Percentiles rank a stretch among this genome's conserved stretches.
Evolutionary conservation across 92 coral and sea anemone genomes (phyloP).

Genomic region (Siderastrea siderea): DNA sequence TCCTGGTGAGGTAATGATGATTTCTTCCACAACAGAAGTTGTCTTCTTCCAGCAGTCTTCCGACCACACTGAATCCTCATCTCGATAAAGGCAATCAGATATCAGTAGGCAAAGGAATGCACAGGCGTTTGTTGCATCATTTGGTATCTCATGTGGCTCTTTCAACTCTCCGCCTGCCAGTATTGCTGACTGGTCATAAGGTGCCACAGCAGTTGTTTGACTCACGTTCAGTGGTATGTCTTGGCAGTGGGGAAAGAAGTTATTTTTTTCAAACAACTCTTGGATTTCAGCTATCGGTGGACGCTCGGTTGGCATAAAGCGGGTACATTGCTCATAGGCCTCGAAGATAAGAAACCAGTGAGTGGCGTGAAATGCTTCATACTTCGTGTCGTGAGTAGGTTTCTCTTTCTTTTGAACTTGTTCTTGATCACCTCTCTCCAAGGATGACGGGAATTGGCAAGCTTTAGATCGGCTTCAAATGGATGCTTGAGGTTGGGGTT

Average conservation of each 20-base stretch:
- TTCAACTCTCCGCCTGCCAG: neutral
- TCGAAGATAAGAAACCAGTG: constrained; percentile 48
- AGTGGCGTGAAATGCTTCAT: constrained; percentile 60
- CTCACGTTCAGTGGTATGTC: constrained; percentile 63
- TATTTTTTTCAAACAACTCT: neutral
- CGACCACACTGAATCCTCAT: constrained; percentile 30
- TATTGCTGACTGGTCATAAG: constrained; percentile 23
- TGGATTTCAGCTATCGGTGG: neutral
- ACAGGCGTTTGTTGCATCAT: constrained; percentile 75
- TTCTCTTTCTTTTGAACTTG: constrained; percentile 28
- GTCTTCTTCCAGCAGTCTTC: constrained; percentile 60
- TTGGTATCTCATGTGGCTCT: neutral
- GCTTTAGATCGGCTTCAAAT: constrained; percentile 32
- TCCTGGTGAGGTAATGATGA: constrained; percentile 56
- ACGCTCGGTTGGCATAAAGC: constrained; percentile 19
- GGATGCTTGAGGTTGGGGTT: constrained; percentile 76
- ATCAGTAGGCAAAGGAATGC: constrained; percentile 60
- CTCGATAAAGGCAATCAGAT: constrained; percentile 32
- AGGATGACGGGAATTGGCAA: constrained; percentile 14
- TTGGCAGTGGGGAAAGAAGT: constrained; percentile 29
- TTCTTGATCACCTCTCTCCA: neutral
- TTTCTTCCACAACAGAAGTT: constrained; percentile 37
- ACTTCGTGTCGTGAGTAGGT: constrained; percentile 49
- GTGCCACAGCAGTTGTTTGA: constrained; percentile 64
- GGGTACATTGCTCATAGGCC: neutral